A percentile compares a stretch with the other conserved stretches of the same genome.
Conservation (phyloP, 1,140 invertebrate genomes). For the Scaptodrosophila lebanonensis region DNA sequence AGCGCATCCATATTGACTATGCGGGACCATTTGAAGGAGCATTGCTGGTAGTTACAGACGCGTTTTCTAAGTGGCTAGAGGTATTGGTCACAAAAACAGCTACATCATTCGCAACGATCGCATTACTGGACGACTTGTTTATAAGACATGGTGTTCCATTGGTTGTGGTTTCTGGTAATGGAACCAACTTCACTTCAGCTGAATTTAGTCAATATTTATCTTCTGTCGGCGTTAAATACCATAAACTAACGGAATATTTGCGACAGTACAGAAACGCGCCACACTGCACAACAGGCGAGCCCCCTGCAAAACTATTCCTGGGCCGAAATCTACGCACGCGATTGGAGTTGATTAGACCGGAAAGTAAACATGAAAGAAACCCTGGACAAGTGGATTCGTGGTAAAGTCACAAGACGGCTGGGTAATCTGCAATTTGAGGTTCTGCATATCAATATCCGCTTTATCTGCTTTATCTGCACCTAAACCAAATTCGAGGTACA, state of each 20-base stretch:
- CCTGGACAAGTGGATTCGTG: slow-evolving; percentile 3
- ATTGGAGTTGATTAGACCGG: not conserved
- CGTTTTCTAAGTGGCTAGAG: slow-evolving; percentile 27
- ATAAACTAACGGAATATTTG: not conserved
- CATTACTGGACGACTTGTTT: too few species aligned
- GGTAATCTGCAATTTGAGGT: slow-evolving; percentile 4
- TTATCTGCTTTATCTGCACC: too few species aligned
- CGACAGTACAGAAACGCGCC: not conserved
- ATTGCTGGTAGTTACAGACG: slow-evolving; percentile 10
- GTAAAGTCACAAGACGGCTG: slow-evolving; percentile 2
- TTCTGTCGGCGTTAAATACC: slow-evolving; percentile 54
- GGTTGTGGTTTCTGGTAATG: too few species aligned
- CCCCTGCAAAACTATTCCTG: not conserved
- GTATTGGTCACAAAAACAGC: slow-evolving; percentile 4
- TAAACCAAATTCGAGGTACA: too few species aligned
- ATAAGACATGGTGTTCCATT: too few species aligned
- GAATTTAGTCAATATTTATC: slow-evolving; percentile 42
- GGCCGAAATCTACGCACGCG: not conserved
- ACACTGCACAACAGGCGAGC: not conserved
- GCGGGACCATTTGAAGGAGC: slow-evolving; percentile 13
- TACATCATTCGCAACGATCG: slow-evolving; percentile 28
- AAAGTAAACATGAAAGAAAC: too few species aligned
- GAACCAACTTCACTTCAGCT: too few species aligned
- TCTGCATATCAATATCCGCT: not conserved
- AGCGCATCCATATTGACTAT: slow-evolving; percentile 23